These are phyloP conservation scores for Meloidogyne hapla DNA, from an alignment of 1,140 invertebrate genomes.

Conservation along the genomic window DNA sequence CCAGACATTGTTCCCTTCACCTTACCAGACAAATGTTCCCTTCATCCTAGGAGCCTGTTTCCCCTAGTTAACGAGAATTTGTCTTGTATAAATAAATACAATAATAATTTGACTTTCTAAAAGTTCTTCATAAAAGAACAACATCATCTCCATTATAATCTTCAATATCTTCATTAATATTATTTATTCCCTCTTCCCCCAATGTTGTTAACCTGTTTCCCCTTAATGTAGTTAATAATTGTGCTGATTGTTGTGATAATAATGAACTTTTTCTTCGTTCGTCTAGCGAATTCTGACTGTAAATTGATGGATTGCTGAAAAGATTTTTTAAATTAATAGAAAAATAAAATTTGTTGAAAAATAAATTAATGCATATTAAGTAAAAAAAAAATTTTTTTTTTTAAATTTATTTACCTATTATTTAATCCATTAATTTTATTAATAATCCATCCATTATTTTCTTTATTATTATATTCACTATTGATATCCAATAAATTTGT, in stretches of 20 bases:
- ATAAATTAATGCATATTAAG: too few relatives aligned
- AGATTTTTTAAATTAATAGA: too few relatives aligned
- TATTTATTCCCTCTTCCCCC: not conserved
- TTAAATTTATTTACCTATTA: not conserved
- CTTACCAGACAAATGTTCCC: too few relatives aligned
- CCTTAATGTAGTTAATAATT: not conserved
- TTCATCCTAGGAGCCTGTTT: too few relatives aligned
- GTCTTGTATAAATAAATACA: too few relatives aligned
- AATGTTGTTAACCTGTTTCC: not conserved
- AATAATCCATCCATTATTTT: not conserved
- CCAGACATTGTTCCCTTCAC: too few relatives aligned
- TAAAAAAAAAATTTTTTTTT: too few relatives aligned
- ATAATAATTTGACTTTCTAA: too few relatives aligned
- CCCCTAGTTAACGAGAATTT: too few relatives aligned
- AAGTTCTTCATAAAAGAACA: not conserved
- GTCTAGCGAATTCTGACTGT: not conserved
- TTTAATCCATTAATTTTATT: not conserved
- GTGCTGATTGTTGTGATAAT: not conserved
- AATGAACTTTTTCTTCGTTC: not conserved
- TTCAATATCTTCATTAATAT: not conserved
- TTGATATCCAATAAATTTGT: too few relatives aligned
- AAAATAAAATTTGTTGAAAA: too few relatives aligned
- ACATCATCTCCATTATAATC: constrained; percentile 1
- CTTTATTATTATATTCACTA: too few relatives aligned
- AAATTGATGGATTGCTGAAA: not conserved